Evolutionary conservation across 2,888 invertebrate genomes (phyloP).

Genomic region (Heteropelma amictum): DNA sequence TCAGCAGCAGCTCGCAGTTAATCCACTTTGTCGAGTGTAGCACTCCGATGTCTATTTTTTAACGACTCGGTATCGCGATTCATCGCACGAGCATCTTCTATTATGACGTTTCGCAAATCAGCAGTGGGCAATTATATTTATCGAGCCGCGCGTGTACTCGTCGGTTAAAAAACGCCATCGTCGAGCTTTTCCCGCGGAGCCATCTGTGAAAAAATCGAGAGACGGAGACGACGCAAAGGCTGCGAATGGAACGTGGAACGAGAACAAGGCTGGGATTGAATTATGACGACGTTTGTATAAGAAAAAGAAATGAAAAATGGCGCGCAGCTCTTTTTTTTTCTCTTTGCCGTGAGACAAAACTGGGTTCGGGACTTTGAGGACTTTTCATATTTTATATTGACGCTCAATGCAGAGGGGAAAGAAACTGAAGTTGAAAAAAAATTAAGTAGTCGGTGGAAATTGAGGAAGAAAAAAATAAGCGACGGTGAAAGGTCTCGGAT

Average conservation of each 20-base stretch:
- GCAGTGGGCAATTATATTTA: neutral
- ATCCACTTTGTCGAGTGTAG: neutral
- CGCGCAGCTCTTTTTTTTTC: neutral
- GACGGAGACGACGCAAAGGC: neutral
- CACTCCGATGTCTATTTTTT: neutral
- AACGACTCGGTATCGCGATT: conserved; percentile 8
- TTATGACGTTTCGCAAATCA: conserved; percentile 7
- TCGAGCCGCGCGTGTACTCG: neutral
- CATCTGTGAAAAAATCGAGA: neutral
- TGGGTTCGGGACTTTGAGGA: conserved; percentile 27
- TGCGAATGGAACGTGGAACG: neutral
- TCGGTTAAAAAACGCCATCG: neutral
- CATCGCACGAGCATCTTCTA: conserved; percentile 8
- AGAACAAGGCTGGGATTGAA: neutral
- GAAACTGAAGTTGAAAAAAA: conserved; percentile 13
- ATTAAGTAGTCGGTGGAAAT: neutral
- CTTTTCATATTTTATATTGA: conserved; percentile 53
- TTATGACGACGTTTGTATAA: neutral
- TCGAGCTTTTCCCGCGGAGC: neutral
- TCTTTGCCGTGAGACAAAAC: conserved; percentile 4
- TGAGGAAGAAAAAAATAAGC: neutral
- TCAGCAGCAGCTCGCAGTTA: neutral
- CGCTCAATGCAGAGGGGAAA: conserved; percentile 18
- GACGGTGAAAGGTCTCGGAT: neutral
- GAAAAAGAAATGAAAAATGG: neutral